Conservation (phyloP, 2,113 vertebrate species). For the Vulpes lagopus region DNA sequence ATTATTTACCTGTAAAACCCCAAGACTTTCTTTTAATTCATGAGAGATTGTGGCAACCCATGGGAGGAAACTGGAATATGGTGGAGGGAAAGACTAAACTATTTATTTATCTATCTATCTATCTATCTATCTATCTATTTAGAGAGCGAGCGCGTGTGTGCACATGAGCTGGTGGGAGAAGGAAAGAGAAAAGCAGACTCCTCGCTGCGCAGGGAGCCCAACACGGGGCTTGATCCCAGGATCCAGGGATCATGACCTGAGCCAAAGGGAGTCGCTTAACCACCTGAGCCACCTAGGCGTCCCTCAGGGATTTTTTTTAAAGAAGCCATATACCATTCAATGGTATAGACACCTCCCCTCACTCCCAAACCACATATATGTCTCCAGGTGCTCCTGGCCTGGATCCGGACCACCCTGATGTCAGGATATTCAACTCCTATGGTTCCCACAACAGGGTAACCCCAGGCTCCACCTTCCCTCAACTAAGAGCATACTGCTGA, state of each 20-base stretch:
- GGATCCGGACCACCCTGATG: accelerated
- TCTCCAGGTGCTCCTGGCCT: background rate
- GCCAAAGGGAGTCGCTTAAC: no score
- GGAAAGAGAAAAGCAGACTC: no score
- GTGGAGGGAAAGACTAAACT: no score
- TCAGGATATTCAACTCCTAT: background rate
- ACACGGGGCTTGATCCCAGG: no score
- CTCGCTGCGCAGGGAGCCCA: no score
- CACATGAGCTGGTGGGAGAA: no score
- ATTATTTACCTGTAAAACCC: background rate
- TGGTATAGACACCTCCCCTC: background rate
- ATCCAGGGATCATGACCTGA: no score
- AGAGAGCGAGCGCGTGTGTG: no score
- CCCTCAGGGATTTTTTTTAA: background rate
- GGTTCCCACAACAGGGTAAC: background rate
- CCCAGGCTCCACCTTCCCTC: background rate
- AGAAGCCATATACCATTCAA: background rate
- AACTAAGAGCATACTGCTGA: background rate
- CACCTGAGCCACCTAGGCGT: no score
- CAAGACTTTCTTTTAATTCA: background rate
- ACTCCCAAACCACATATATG: background rate
- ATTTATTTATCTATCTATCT: no score
- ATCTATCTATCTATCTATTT: no score
- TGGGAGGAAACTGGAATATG: background rate
- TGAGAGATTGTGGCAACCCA: background rate